Evolutionary conservation across 2,113 vertebrate genomes (phyloP), one percentile per base, ranked within the genome.

Genomic region (Thymallus thymallus): DNA sequence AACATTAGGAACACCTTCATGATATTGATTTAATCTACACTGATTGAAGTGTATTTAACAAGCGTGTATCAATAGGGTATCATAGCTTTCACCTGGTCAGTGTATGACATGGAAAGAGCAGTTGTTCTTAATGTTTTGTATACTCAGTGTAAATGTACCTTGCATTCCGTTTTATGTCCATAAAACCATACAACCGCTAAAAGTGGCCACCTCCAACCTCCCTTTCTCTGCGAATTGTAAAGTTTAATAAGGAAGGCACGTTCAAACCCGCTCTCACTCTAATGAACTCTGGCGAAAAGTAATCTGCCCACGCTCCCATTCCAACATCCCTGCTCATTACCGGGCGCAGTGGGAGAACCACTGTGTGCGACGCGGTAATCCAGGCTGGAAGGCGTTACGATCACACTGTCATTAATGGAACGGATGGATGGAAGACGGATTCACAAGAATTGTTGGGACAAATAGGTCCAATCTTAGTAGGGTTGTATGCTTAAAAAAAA

Each of bases 231-330:
- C 48, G 14, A 51, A 24, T 73, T 75, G 29, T 74, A 29, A 72
- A 77, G 69, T 79, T 71, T 80, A 76, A 23, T 66, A 73, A 69
- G 61, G 41, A 12, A 75, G 72, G 68, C 80, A 73, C 73, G 70
- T 69, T 68, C 74, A 65, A 78, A 72, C 74, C 41, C n/a, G 69
- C 56, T 65, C 58, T 62, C 51, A 45, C 75, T 71, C 32, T 64
- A 74, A 69, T 65, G 75, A 72, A 83, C 72, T 60, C 66, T 22
- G 35, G 13, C 14, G 30, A 62, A 68, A 74, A 76, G 77, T 41
- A 69, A 76, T 66, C 73, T 62, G 56, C 73, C 51, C 65, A 14
- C 22, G 58, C 64, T 73, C 63, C 65, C 26, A 55, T 71, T 70
- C 41, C 55, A 75, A 68, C 68, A 64, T 73, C 58, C n/a, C 55